A percentile compares a stretch with the other conserved stretches of the same genome.
These are phyloP conservation scores for Pseudolaguvia tuberculata DNA, from an alignment of 2,113 vertebrate species.

Conservation along the genomic window DNA sequence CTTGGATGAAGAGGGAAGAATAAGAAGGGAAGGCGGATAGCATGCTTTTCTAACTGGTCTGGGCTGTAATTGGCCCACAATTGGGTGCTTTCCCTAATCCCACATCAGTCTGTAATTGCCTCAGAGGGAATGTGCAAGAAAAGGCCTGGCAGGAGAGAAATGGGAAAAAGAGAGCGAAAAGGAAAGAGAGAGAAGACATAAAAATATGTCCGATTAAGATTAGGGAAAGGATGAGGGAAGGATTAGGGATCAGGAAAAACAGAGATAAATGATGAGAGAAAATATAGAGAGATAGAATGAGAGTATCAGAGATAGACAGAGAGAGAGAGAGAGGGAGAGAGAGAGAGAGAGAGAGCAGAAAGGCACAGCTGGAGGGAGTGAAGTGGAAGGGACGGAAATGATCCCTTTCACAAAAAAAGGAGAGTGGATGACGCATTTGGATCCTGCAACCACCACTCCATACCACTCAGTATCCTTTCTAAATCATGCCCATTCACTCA, in stretches of 20 bases:
- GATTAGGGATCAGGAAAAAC: not conserved
- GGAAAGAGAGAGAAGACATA: constrained; percentile 16
- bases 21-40: constrained; percentile 11
- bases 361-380: constrained; percentile 39
- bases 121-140: constrained; percentile 5
- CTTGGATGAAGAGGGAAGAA: not conserved
- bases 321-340: not conserved
- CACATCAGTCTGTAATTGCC: constrained; percentile 35
- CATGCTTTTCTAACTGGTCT: constrained; percentile 35
- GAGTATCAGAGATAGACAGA: not conserved
- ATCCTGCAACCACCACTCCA: constrained; percentile 30
- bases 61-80: constrained; percentile 30
- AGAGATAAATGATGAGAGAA: constrained; percentile 14
- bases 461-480: constrained; percentile 35
- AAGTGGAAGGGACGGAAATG: constrained; percentile 42
- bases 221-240: not conserved
- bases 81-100: constrained; percentile 33
- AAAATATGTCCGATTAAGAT: not conserved
- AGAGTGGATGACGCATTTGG: constrained; percentile 44
- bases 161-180: not conserved
- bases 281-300: not conserved
- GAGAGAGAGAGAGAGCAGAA: not conserved
- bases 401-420: constrained; percentile 33
- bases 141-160: constrained; percentile 4
- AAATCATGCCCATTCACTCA: constrained; percentile 33